Percentiles rank a stretch among this genome's conserved stretches.
Conservation (phyloP, 2,888 invertebrate species). For the Microchrysa polita region DNA sequence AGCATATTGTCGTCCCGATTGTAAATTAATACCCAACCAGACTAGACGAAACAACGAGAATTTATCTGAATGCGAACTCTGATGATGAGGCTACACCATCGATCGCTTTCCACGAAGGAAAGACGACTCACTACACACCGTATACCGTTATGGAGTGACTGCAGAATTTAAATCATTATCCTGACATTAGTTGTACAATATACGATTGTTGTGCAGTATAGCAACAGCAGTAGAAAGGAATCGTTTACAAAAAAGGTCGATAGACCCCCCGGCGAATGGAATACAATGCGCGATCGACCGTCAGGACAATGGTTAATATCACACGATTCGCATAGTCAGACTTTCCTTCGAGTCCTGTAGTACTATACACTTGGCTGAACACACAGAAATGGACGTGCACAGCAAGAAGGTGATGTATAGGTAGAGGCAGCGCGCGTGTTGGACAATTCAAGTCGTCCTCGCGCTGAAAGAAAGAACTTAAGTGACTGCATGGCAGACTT, state of each 20-base stretch:
- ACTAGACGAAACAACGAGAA: conserved; percentile 21
- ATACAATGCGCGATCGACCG: not conserved
- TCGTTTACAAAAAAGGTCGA: conserved; percentile 17
- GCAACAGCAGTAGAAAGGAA: too few species aligned
- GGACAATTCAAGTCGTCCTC: not conserved
- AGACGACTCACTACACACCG: not conserved
- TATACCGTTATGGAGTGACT: not conserved
- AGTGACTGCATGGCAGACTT: conserved; percentile 19
- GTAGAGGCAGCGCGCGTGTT: too few species aligned
- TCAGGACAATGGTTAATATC: too few species aligned
- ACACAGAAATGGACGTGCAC: not conserved
- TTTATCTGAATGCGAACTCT: conserved; percentile 9
- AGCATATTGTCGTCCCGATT: not conserved
- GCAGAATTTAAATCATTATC: conserved; percentile 32
- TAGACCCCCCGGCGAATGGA: conserved; percentile 11
- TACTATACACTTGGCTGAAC: conserved; percentile 18
- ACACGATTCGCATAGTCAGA: not conserved
- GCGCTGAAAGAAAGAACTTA: not conserved
- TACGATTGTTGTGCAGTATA: not conserved
- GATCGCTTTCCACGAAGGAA: not conserved
- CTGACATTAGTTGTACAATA: not conserved
- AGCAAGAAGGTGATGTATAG: not conserved
- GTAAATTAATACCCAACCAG: conserved; percentile 13
- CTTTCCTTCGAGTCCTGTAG: too few species aligned
- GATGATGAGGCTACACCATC: not conserved